phyloP scores from a whole-genome alignment of 2,888 invertebrate genomes.

The Mimas tiliae region DNA sequence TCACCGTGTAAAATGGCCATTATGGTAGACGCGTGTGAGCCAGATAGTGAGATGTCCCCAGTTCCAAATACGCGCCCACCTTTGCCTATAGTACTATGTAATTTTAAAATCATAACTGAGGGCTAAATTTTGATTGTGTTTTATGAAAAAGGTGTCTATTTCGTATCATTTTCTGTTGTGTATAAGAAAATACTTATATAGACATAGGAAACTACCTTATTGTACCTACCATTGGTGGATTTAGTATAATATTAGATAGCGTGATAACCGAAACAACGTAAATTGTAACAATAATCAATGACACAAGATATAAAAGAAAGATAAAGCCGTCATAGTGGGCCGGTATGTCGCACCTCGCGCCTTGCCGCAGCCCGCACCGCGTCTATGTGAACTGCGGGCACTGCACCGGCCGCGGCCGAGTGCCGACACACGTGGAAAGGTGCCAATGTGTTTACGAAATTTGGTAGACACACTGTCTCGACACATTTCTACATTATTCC shows the following conservation, averaged over 20 bases:
- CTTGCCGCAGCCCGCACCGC: background rate
- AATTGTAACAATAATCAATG: background rate
- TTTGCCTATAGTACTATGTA: too few relatives aligned
- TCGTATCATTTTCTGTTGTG: too few relatives aligned
- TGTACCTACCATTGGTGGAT: background rate
- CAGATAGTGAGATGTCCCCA: too few relatives aligned
- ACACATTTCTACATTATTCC: slow-evolving; percentile 37
- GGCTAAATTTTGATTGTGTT: too few relatives aligned
- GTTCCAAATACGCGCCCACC: too few relatives aligned
- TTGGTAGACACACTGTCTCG: slow-evolving; percentile 61
- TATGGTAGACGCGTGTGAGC: too few relatives aligned
- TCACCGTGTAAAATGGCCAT: too few relatives aligned
- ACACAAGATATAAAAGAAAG: slow-evolving; percentile 22
- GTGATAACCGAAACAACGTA: background rate
- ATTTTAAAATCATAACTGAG: too few relatives aligned
- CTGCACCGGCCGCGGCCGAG: slow-evolving; percentile 26
- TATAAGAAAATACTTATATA: too few relatives aligned
- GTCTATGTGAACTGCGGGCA: slow-evolving; percentile 4
- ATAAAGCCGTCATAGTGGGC: slow-evolving; percentile 15
- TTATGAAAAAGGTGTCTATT: too few relatives aligned
- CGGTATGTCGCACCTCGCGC: background rate
- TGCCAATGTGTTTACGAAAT: slow-evolving; percentile 57
- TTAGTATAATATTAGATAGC: slow-evolving; percentile 3
- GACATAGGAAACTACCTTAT: too few relatives aligned
- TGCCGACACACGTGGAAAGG: slow-evolving; percentile 48